Evolutionary conservation across 2,113 vertebrate genomes (phyloP), one percentile per base, ranked within the genome.

Genomic region (Ptychochromis oligacanthus): DNA sequence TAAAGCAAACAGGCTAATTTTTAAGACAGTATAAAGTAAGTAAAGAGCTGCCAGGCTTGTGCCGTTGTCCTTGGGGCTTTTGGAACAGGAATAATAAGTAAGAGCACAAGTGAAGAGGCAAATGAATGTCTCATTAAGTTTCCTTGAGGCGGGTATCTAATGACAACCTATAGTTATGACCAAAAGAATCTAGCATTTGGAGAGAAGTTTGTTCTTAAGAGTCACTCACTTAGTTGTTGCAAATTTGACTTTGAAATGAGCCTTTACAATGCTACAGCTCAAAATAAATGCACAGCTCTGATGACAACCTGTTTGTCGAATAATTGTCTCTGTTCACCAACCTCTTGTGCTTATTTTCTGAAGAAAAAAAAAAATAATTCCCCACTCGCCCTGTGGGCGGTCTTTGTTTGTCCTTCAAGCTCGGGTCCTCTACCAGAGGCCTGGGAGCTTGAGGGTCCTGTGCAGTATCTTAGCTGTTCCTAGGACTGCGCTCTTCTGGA

Each of bases 121-220:
- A 75, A 83, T 64, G 14, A 62, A 81, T 38, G 74, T 79, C 75
- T 83, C 72, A 77, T 79, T 24, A 18, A 81, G 31, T 83, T 80
- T 84, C 83, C 88, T 10, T 49, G 17, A 84, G 82, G 57, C 18
- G 79, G 75, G 17, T 60, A n/a, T 28, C 40, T 58, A 26, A 77
- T 79, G 59, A 59, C 22, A 80, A 60, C 62, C 55, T 77, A 57
- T 4, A 22, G 49, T 67, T 70, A 22, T 15, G 18, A 84, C 38
- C 64, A 56, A 56, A 61, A 80, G 10, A 14, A 36, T 40, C 20
- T 81, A 20, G 2, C 9, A 60, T 65, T 61, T 70, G 46, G 24
- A 72, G 31, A 75, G 43, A 75, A 7, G 36, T 46, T 60, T 59
- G 28, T 65, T 81, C 40, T 79, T 40, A 54, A 87, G 1, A 17